These are phyloP conservation scores for Scaptomyza reducta DNA, from an alignment of 2,888 invertebrate genomes.

Conservation along the genomic window DNA sequence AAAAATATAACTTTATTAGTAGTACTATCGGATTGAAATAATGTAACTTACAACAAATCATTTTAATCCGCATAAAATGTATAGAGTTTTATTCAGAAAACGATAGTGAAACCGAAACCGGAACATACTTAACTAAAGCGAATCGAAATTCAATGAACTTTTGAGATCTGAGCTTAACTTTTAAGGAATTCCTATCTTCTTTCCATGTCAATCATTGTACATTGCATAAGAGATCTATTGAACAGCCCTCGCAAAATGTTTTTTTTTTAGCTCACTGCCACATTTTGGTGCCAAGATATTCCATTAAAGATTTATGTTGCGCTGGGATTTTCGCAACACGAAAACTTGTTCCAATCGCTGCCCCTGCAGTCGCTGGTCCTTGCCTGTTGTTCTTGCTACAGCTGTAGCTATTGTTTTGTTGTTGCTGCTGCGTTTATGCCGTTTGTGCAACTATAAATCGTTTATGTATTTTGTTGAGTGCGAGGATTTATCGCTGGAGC, in stretches of 20 bases:
- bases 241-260: slow-evolving; percentile 32
- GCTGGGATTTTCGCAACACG: slow-evolving; percentile 56
- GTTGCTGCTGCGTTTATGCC: slow-evolving; percentile 44
- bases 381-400: slow-evolving; percentile 7
- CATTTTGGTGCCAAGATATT: slow-evolving; percentile 49
- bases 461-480: slow-evolving; percentile 80
- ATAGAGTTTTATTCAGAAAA: too few species aligned
- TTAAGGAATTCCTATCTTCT: background rate
- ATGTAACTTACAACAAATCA: too few species aligned
- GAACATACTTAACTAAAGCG: too few species aligned
- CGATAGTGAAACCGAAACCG: too few species aligned
- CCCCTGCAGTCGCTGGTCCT: background rate
- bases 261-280: slow-evolving; percentile 20
- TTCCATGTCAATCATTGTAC: background rate
- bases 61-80: too few species aligned
- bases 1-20: too few species aligned
- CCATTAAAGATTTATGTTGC: slow-evolving; percentile 66
- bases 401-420: slow-evolving; percentile 28
- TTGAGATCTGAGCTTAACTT: too few species aligned
- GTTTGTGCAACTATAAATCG: slow-evolving; percentile 77
- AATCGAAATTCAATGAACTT: too few species aligned
- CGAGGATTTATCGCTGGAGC: slow-evolving; percentile 73
- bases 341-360: slow-evolving; percentile 54
- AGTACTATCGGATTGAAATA: too few species aligned
- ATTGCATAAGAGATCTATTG: background rate